Evolutionary conservation across 2,797 vertebrate genomes (phyloP).

Genomic region (Pangasius mekongensis): DNA sequence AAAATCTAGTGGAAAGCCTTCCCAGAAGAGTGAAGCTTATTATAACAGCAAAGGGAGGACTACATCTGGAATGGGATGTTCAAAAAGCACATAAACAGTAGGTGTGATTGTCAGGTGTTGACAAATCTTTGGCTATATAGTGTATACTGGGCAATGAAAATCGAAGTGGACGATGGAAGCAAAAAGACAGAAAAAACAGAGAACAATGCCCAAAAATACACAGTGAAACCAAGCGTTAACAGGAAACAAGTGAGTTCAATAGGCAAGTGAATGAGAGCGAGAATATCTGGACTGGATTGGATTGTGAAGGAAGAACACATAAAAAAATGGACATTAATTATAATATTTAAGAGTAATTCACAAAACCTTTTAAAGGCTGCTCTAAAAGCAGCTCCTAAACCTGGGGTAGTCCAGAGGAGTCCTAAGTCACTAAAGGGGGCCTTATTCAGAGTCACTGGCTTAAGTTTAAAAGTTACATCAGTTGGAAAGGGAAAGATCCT

Average conservation of each 20-base stretch:
- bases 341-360: background rate
- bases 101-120: background rate
- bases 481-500: background rate
- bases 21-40: background rate
- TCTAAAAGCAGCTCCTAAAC: background rate
- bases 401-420: background rate
- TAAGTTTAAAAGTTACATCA: background rate
- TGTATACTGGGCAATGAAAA: background rate
- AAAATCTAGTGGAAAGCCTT: background rate
- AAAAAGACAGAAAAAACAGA: background rate
- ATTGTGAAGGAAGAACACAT: background rate
- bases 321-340: background rate
- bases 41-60: background rate
- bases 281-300: background rate
- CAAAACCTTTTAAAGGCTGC: background rate
- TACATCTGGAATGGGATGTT: background rate
- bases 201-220: background rate
- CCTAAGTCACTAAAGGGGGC: background rate
- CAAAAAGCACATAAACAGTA: background rate
- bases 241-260: background rate
- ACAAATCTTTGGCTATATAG: background rate
- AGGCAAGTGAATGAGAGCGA: background rate
- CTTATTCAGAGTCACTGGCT: background rate
- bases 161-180: background rate
- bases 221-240: background rate